Percentiles rank a stretch among this genome's conserved stretches.
phyloP scores from a whole-genome alignment of 2,113 vertebrate genomes.

The Carollia perspicillata region DNA sequence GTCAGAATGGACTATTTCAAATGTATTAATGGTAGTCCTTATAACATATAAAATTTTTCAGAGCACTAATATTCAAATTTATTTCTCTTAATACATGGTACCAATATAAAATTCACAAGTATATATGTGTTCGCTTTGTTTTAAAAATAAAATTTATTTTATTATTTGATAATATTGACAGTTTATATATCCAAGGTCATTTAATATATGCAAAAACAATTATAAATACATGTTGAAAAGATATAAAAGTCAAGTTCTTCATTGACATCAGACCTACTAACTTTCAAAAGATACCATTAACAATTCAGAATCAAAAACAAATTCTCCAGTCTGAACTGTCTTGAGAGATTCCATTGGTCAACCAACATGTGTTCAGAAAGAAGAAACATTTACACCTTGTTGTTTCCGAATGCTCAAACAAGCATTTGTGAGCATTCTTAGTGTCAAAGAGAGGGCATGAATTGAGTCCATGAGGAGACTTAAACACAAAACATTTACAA shows the following conservation, averaged over 20 bases:
- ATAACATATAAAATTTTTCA: not conserved
- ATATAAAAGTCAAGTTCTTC: not conserved
- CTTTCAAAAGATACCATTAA: slow-evolving; percentile 5
- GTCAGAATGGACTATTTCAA: not conserved
- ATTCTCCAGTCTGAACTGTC: not conserved
- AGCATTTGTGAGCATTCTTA: not conserved
- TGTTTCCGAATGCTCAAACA: not conserved
- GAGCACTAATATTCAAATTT: not conserved
- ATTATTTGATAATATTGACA: slow-evolving; percentile 37
- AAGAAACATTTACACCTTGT: not conserved
- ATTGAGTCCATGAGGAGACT: not conserved
- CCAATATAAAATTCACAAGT: slow-evolving; percentile 5
- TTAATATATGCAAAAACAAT: slow-evolving; percentile 42
- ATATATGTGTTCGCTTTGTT: slow-evolving; percentile 11
- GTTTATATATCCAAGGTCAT: slow-evolving; percentile 35
- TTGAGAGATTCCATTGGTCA: not conserved
- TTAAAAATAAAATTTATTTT: slow-evolving; percentile 75
- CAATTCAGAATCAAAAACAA: not conserved
- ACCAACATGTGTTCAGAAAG: not conserved
- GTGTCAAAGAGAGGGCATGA: not conserved
- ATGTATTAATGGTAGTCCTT: not conserved
- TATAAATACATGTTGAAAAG: slow-evolving; percentile 47
- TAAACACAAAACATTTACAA: not conserved
- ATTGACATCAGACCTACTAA: not conserved
- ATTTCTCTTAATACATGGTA: not conserved